phyloP scores from a whole-genome alignment of 2,113 vertebrate genomes.

The Ceratotherium simum region DNA sequence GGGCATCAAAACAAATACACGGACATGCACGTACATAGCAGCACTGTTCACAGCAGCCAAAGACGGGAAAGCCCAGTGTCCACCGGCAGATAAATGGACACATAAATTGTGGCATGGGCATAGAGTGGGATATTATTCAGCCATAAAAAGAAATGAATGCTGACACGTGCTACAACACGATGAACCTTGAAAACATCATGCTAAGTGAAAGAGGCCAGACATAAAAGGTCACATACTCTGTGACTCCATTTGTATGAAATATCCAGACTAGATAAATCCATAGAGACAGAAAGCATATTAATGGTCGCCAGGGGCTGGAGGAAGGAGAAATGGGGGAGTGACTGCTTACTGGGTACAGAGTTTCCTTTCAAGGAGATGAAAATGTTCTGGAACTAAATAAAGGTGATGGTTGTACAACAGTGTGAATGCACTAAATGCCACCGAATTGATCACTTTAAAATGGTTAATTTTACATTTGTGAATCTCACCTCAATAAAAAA shows the following conservation, averaged over 20 bases:
- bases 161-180: background rate
- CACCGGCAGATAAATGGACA: background rate
- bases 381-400: background rate
- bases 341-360: background rate
- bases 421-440: background rate
- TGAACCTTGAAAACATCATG: background rate
- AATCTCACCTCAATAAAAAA: background rate
- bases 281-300: background rate
- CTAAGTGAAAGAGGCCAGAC: background rate
- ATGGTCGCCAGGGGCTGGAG: background rate
- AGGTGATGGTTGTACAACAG: background rate
- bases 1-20: background rate
- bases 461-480: background rate
- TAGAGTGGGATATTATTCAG: background rate
- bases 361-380: background rate
- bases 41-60: background rate
- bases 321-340: background rate
- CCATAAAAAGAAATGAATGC: background rate
- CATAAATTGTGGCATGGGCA: background rate
- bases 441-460: background rate
- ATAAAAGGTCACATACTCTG: background rate
- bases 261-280: background rate
- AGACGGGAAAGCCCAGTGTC: background rate
- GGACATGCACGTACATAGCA: background rate
- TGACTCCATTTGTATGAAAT: background rate